Percentiles rank a stretch among this genome's conserved stretches.
Evolutionary conservation across 2,888 invertebrate genomes (phyloP).

Genomic region (Apodemia zela): DNA sequence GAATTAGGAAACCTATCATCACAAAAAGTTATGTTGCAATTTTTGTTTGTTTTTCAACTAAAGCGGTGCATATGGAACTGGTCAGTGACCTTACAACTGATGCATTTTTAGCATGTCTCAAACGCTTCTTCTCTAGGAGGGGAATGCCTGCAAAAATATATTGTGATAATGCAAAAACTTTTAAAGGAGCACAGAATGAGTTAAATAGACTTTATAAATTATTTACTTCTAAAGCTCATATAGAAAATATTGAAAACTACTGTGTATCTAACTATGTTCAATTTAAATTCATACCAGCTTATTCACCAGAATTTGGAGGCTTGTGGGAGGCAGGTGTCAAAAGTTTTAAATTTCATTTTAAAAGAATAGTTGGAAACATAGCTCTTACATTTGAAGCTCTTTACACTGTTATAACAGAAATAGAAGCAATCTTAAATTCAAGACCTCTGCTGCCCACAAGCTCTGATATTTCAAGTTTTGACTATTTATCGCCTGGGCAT

Average conservation of each 20-base stretch:
- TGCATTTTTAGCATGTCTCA: constrained; percentile 29
- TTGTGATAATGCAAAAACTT: constrained; percentile 31
- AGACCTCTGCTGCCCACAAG: not conserved
- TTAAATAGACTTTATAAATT: constrained; percentile 26
- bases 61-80: constrained; percentile 27
- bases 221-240: constrained; percentile 19
- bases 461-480: no score
- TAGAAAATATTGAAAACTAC: constrained; percentile 16
- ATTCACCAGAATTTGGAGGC: constrained; percentile 29
- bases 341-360: not conserved
- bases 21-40: constrained; percentile 25
- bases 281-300: constrained; percentile 30
- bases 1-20: constrained; percentile 21
- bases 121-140: constrained; percentile 28
- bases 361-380: not conserved
- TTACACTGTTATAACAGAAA: not conserved
- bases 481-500: constrained; percentile 31
- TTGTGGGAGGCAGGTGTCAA: constrained; percentile 21
- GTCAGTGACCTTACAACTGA: constrained; percentile 26
- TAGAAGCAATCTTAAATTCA: not conserved
- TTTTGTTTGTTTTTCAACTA: constrained; percentile 27
- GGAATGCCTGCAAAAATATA: constrained; percentile 22
- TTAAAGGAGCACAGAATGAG: constrained; percentile 26
- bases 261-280: constrained; percentile 22
- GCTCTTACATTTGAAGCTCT: not conserved